phyloP scores from a whole-genome alignment of 2,113 vertebrate genomes.

The Catharus minimus region DNA sequence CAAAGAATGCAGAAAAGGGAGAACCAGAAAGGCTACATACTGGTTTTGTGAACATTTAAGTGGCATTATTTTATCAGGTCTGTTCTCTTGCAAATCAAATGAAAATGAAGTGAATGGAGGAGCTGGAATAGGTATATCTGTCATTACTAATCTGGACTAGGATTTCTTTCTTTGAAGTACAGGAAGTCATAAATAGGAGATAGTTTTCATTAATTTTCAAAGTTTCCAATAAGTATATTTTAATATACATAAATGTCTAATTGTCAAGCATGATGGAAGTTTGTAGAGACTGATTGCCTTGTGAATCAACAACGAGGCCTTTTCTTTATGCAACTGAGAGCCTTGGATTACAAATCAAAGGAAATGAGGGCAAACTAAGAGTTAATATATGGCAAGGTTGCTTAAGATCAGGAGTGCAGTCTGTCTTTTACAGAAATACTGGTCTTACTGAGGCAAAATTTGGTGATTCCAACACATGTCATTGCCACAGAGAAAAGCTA shows the following conservation, averaged over 20 bases:
- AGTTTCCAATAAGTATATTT: constrained; percentile 31
- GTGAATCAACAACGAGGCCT: background rate
- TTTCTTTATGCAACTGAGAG: background rate
- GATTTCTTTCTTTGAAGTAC: constrained; percentile 33
- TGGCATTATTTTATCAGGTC: constrained; percentile 26
- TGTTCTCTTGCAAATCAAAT: constrained; percentile 24
- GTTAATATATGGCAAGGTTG: constrained; percentile 18
- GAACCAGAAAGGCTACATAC: background rate
- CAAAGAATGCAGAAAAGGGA: constrained; percentile 22
- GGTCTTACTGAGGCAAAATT: constrained; percentile 43
- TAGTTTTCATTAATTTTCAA: background rate
- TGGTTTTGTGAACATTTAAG: constrained; percentile 44
- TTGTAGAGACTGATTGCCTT: background rate
- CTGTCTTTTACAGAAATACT: constrained; percentile 30
- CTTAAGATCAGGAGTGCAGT: constrained; percentile 14
- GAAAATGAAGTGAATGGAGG: background rate
- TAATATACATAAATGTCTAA: background rate
- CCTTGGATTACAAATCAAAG: constrained; percentile 23
- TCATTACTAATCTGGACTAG: background rate
- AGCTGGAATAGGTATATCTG: background rate
- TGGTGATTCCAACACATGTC: constrained; percentile 39
- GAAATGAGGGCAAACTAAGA: constrained; percentile 4
- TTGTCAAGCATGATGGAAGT: background rate
- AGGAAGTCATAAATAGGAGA: background rate
- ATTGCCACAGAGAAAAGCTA: constrained; percentile 60